Evolutionary conservation across 1,140 invertebrate genomes (phyloP), one percentile per base, ranked within the genome.

Genomic region (Capitella teleta): DNA sequence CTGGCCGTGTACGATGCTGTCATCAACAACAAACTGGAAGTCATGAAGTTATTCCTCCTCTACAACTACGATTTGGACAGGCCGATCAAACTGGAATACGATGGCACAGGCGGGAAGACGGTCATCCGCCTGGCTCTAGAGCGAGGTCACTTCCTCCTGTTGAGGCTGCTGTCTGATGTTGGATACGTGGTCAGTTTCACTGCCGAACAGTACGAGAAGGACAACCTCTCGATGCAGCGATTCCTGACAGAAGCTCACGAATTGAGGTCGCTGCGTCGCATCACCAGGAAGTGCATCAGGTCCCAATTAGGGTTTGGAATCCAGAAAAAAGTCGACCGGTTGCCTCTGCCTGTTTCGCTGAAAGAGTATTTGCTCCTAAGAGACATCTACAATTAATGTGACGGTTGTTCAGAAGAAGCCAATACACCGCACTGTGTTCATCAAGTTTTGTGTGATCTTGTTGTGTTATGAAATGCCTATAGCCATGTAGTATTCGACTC

Each of bases 61-160:
- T 58, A 63, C 53, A 72, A 72, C 52, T 69, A 64, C 56, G 63
- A 68, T 52, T 55, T 67, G 43, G 67, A 70, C 51, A 60, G 62
- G 30, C 68, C 68, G 8, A 62, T 63, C 25, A 72, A 70, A 54
- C 68, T 67, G 46, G 63, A 63, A 43, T 60, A 63, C 21, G 62
- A 66, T 42, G 64, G 66, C 4, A 41, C 28, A 36, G 56, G 64
- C 5, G 63, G 63, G 43, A 70, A 72, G 48, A 64, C 65, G 26
- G 41, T 67, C 26, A 64, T 70, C 54, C 66, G 67, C 48, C 47
- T 72, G 8, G 66, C 65, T 32, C 60, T 67, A 34, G 67, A 70
- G 44, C 61, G 61, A 28, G 67, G 67, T 1, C 61, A 72, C 51
- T 66, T 64, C 38, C 65, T 67, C 43, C 62, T 66, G 14, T 64